These are phyloP conservation scores for Drosophila jambulina DNA, from an alignment of 1,140 invertebrate genomes.

Conservation along the genomic window DNA sequence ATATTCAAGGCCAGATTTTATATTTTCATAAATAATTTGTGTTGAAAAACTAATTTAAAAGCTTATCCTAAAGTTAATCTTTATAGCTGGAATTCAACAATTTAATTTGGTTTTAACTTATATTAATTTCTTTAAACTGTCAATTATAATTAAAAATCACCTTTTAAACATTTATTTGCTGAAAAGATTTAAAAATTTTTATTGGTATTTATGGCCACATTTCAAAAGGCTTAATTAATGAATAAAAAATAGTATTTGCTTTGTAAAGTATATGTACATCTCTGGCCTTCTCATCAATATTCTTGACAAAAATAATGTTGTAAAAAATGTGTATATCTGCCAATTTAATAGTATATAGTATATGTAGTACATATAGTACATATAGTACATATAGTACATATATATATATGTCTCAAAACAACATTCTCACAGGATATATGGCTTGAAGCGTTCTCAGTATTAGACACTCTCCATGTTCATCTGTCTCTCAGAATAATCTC, in stretches of 20 bases:
- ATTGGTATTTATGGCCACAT: background rate
- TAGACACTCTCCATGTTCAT: conserved; percentile 26
- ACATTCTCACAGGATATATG: conserved; percentile 4
- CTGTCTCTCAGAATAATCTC: conserved; percentile 21
- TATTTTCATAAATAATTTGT: background rate
- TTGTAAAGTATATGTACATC: background rate
- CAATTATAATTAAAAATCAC: background rate
- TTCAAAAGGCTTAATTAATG: background rate
- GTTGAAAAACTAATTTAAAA: background rate
- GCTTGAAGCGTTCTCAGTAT: conserved; percentile 31
- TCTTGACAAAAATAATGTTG: background rate
- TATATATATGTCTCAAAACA: background rate
- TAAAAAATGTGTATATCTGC: conserved; percentile 15
- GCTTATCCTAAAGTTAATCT: no score
- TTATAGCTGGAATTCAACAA: background rate
- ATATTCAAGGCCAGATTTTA: background rate
- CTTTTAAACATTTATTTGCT: background rate
- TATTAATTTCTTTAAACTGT: background rate
- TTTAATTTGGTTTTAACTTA: background rate
- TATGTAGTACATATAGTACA: background rate
- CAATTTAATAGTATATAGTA: conserved; percentile 5
- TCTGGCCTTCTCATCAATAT: background rate
- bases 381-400: no score
- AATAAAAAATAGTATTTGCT: background rate
- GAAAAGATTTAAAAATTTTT: no score